These are phyloP conservation scores for Wiebesia pumilae DNA, from an alignment of 1,140 invertebrate species.

Conservation along the genomic window DNA sequence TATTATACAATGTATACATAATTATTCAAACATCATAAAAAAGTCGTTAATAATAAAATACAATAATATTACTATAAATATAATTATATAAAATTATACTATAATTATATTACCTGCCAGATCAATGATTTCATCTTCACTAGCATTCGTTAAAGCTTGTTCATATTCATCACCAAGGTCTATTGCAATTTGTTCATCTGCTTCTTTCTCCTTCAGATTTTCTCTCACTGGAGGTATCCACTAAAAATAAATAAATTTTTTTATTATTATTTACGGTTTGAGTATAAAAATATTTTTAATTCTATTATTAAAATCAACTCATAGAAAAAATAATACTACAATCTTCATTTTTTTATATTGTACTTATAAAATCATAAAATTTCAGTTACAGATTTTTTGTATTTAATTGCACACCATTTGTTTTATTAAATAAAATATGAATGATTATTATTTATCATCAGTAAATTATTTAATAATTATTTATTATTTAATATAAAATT, in stretches of 20 bases:
- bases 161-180: conserved; percentile 97
- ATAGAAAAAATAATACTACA: background rate
- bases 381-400: too few species aligned
- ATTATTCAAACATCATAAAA: too few species aligned
- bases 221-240: conserved; percentile 92
- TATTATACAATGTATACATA: too few species aligned
- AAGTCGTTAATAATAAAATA: background rate
- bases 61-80: background rate
- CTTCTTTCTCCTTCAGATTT: conserved; percentile 84
- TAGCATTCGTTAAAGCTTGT: conserved; percentile 90
- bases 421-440: too few species aligned
- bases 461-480: too few species aligned
- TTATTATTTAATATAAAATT: too few species aligned
- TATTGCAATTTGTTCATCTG: conserved; percentile 92
- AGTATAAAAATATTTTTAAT: background rate
- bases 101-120: conserved; percentile 85
- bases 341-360: too few species aligned
- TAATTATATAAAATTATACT: background rate
- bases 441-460: too few species aligned
- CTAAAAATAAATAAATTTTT: conserved; percentile 69
- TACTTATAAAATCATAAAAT: too few species aligned
- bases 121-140: conserved; percentile 99
- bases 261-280: background rate
- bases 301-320: background rate
- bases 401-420: too few species aligned